Base-by-base conservation (phyloP, 2,797 vertebrate genomes). In the Melanotaenia parkinsoni region DNA sequence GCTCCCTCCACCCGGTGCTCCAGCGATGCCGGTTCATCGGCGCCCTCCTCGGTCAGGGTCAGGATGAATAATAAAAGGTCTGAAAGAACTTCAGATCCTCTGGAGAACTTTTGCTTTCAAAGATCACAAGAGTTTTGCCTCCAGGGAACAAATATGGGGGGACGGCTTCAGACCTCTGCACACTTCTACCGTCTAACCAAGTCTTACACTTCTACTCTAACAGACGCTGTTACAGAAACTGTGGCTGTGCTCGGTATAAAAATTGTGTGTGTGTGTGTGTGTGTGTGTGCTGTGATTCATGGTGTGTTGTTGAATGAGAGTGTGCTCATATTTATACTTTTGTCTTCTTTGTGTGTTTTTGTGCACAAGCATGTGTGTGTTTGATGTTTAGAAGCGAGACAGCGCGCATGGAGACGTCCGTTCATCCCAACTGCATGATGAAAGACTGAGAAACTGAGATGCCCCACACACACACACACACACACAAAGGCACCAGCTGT, bases 391-490 rank as follows among this genome's bases (percentile, higher is more conserved):
- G 67, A 79, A 77, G 65, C 79, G 66, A 77, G 67, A 64, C 62
- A 74, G 78, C 74, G 64, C 20, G 1, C 78, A 82, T 71, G 66
- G 80, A 86, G 82, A 67, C 71, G 58, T 90, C 84, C 88, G 88
- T 77, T 88, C 84, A 77, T 81, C 72, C 67, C 74, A 63, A 77
- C 67, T 67, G 85, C 76, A 90, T 93, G 92, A 93, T 89, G 92
- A 92, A 92, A 93, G 86, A 86, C 51, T 4, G 64, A 91, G 92
- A 88, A 91, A 93, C 81, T 61, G 45, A 72, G 69, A 77, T 38
- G 45, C 50, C 63, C 32, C 65, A 28, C 28, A 28, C 47, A 38
- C 47, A 58, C 47, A 38, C 47, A 58, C 47, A 38, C 28, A 28
- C 28, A 28, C 47, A 38, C 47, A 58, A 63, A n/a, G 32, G 5